Evolutionary conservation across 1,140 invertebrate genomes (phyloP), one percentile per base, ranked within the genome.

Genomic region (Contarinia nasturtii): DNA sequence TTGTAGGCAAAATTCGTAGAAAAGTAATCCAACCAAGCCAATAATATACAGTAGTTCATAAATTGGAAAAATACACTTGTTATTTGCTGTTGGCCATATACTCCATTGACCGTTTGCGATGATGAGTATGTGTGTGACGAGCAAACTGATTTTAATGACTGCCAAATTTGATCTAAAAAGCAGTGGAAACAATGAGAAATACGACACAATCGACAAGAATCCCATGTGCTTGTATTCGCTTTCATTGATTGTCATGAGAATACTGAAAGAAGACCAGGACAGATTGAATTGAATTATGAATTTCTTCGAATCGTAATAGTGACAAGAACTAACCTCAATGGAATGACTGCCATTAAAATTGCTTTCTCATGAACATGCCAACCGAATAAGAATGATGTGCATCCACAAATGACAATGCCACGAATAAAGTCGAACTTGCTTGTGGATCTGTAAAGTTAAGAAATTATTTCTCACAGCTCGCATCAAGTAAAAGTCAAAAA

Each of bases 281-380:
- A 36, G 44, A 41, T n/a, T n/a, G n/a, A n/a, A n/a, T n/a, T n/a
- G n/a, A n/a, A n/a, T n/a, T n/a, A n/a, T n/a, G n/a, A n/a, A n/a
- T n/a, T n/a, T n/a, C n/a, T n/a, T n/a, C n/a, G n/a, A n/a, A n/a
- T n/a, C n/a, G n/a, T 45, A 18, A 20, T 40, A n/a, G 22, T 61
- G 52, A n/a, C 44, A n/a, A n/a, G n/a, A 48, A 58, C 52, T 73
- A 68, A 87, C 86, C 81, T 85, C 41, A 96, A 59, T 20, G 92
- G 91, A 56, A 97, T 75, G 19, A 93, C 76, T 33, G 84, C 75
- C 64, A 98, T 77, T 7, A 99, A 71, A 56, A 98, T 85, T 17
- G 96, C 96, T 69, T 99, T 99, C 62, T 99, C 96, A 61, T 99
- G 96, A n/a, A 99, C 96, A 70, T 99, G 96, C 86, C 93, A 99